phyloP scores from a whole-genome alignment of 2,797 vertebrate species.

The Astyanax mexicanus region DNA sequence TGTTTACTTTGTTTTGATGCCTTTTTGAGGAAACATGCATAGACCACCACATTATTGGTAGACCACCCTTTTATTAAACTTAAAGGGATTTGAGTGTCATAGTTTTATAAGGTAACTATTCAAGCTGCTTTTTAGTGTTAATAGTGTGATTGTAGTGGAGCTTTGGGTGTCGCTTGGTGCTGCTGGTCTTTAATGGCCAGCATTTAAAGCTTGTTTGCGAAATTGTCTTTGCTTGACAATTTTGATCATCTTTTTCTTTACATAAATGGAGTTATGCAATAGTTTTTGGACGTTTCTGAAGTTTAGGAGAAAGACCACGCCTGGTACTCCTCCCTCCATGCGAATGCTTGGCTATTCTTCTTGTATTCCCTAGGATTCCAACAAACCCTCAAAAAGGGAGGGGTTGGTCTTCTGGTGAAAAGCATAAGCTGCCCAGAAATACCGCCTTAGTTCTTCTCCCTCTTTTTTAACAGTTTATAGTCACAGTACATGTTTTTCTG shows the following conservation, averaged over 20 bases:
- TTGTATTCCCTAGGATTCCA: background rate
- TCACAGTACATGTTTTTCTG: background rate
- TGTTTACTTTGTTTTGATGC: conserved; percentile 33
- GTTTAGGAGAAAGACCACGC: background rate
- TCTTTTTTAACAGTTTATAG: background rate
- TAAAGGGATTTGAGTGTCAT: conserved; percentile 23
- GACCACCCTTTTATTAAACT: background rate
- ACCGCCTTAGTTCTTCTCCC: background rate
- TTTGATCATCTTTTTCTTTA: background rate
- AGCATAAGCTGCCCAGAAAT: background rate
- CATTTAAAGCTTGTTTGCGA: conserved; percentile 4
- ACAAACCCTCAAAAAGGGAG: background rate
- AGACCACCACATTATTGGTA: background rate
- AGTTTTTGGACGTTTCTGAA: background rate
- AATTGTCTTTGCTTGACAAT: background rate
- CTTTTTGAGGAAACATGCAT: conserved; percentile 31
- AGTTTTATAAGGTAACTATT: conserved; percentile 9
- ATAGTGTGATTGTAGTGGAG: conserved; percentile 18
- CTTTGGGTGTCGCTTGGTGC: background rate
- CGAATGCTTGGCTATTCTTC: background rate
- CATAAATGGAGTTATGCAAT: background rate
- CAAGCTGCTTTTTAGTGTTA: conserved; percentile 5
- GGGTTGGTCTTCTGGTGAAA: background rate
- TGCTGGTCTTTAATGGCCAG: background rate
- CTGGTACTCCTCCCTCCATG: background rate